Conservation (phyloP, 1,140 invertebrate species). For the Ostrea edulis region DNA sequence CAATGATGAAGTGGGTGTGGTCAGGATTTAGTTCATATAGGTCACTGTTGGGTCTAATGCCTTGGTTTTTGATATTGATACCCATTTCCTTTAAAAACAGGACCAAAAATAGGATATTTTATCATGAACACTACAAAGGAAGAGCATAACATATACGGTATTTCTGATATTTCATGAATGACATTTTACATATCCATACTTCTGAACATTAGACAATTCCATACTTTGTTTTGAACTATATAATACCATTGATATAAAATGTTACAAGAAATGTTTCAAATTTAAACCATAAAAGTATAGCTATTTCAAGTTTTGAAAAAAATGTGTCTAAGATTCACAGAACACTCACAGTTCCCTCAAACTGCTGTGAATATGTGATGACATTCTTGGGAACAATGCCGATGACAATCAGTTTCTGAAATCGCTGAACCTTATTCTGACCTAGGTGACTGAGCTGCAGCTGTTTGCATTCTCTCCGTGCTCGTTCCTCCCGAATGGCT, state of each 20-base stretch:
- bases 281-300: too few species aligned
- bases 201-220: too few species aligned
- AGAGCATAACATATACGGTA: too few species aligned
- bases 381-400: conserved; percentile 64
- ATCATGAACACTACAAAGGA: not conserved
- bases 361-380: conserved; percentile 61
- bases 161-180: too few species aligned
- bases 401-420: conserved; percentile 65
- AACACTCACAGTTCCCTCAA: conserved; percentile 66
- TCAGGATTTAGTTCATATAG: conserved; percentile 74
- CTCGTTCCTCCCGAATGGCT: conserved; percentile 73
- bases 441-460: conserved; percentile 48
- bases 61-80: conserved; percentile 61
- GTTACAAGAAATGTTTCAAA: too few species aligned
- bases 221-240: too few species aligned
- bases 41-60: conserved; percentile 57
- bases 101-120: not conserved
- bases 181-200: too few species aligned
- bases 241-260: too few species aligned
- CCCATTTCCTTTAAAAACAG: conserved; percentile 51
- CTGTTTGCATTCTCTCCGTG: conserved; percentile 55
- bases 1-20: conserved; percentile 75
- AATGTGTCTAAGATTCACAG: not conserved
- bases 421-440: conserved; percentile 48
- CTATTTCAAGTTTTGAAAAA: too few species aligned